These are phyloP conservation scores for Platalea minor DNA, from an alignment of 2,797 vertebrate genomes.

Conservation along the genomic window DNA sequence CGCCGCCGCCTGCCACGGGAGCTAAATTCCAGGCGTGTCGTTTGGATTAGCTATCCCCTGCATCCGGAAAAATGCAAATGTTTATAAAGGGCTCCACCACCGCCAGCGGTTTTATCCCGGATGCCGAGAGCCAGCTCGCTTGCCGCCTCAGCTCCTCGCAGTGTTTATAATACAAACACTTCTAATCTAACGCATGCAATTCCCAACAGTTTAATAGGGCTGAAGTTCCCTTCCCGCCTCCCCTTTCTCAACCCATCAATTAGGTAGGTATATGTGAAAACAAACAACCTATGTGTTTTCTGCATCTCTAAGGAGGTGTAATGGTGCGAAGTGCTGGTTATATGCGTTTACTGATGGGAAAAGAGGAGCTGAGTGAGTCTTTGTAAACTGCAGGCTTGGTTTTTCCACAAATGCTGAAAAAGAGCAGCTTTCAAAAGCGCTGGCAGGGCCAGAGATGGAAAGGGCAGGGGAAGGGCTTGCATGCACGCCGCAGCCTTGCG, in stretches of 20 bases:
- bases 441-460: background rate
- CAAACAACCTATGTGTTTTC: slow-evolving; percentile 64
- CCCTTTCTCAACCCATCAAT: slow-evolving; percentile 59
- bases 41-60: background rate
- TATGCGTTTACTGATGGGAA: background rate
- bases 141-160: background rate
- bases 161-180: slow-evolving; percentile 33
- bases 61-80: background rate
- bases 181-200: slow-evolving; percentile 31
- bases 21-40: background rate
- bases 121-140: background rate
- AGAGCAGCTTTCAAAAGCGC: background rate
- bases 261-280: slow-evolving; percentile 63
- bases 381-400: background rate
- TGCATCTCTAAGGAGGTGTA: slow-evolving; percentile 45
- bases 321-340: background rate
- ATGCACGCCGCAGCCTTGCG: accelerated
- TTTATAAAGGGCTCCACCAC: slow-evolving; percentile 9
- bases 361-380: slow-evolving; percentile 1
- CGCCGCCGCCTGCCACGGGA: accelerated
- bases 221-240: slow-evolving; percentile 32
- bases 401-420: background rate
- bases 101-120: background rate
- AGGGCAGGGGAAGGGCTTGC: background rate
- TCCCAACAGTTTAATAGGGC: slow-evolving; percentile 42